Percentiles rank a stretch among this genome's conserved stretches.
Conservation (phyloP, 1,140 invertebrate genomes). For the Odontomachus brunneus region DNA sequence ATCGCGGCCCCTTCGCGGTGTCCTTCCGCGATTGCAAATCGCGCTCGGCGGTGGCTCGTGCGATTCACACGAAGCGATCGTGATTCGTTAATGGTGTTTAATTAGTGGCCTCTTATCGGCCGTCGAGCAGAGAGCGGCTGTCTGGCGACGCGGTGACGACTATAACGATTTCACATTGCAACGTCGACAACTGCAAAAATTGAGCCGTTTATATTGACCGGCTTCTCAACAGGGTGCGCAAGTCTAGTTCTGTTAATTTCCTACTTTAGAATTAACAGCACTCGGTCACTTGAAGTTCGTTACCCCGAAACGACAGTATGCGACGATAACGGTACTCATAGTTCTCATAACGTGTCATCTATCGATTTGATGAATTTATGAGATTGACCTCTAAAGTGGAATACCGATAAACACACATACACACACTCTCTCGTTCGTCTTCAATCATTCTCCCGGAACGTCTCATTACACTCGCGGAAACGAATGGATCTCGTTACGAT, state of each 20-base stretch:
- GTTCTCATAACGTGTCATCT: not conserved
- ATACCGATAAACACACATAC: constrained; percentile 15
- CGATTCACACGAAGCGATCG: not conserved
- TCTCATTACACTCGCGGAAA: constrained; percentile 69
- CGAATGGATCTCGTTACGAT: constrained; percentile 75
- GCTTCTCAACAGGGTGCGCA: too few relatives aligned
- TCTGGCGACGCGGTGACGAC: not conserved
- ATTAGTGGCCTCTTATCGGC: constrained; percentile 19
- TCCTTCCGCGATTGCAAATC: constrained; percentile 29
- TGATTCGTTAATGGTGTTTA: constrained; percentile 33
- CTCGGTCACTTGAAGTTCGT: not conserved
- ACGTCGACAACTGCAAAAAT: not conserved
- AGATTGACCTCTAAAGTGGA: not conserved
- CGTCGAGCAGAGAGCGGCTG: not conserved
- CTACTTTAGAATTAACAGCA: not conserved
- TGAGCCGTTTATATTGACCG: too few relatives aligned
- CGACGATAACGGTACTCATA: not conserved
- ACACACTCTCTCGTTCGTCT: constrained; percentile 13
- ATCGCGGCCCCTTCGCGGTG: constrained; percentile 49
- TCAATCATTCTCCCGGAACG: constrained; percentile 64
- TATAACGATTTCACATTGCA: not conserved
- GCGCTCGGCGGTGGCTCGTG: constrained; percentile 3
- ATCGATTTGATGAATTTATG: not conserved
- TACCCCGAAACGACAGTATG: not conserved
- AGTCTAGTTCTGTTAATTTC: not conserved